phyloP scores from a whole-genome alignment of 2,113 vertebrate species.

The Neopipo cinnamomea region DNA sequence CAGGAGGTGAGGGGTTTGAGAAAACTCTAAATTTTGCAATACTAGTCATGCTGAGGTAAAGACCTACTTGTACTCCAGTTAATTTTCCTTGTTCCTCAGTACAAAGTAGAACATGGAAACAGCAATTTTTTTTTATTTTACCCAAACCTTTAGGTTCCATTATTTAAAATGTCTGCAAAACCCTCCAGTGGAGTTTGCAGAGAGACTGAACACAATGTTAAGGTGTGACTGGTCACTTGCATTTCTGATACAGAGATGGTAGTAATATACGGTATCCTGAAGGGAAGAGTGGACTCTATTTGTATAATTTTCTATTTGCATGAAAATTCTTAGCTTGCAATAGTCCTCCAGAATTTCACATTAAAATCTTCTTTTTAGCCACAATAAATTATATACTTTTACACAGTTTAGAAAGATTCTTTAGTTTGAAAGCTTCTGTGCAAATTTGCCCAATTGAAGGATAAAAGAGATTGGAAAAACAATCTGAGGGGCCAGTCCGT shows the following conservation, averaged over 20 bases:
- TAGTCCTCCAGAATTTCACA: neutral
- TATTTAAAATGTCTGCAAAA: neutral
- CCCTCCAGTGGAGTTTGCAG: neutral
- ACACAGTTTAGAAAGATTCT: neutral
- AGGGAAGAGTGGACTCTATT: neutral
- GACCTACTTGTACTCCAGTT: neutral
- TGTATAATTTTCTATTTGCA: neutral
- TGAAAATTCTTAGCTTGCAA: neutral
- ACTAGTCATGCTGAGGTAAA: neutral
- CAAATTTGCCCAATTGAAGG: neutral
- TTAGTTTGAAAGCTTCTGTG: neutral
- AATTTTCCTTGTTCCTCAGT: neutral
- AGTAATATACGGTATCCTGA: neutral
- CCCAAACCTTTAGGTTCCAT: neutral
- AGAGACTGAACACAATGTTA: neutral
- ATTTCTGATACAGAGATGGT: neutral
- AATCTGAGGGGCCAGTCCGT: neutral
- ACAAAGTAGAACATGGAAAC: neutral
- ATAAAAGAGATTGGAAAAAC: neutral
- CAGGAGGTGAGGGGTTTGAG: neutral
- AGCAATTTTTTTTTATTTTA: neutral
- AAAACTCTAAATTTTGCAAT: neutral
- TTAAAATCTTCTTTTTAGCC: neutral
- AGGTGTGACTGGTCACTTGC: neutral
- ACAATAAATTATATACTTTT: neutral